phyloP scores from a whole-genome alignment of 2,113 vertebrate genomes.

The Tringa solitaria region DNA sequence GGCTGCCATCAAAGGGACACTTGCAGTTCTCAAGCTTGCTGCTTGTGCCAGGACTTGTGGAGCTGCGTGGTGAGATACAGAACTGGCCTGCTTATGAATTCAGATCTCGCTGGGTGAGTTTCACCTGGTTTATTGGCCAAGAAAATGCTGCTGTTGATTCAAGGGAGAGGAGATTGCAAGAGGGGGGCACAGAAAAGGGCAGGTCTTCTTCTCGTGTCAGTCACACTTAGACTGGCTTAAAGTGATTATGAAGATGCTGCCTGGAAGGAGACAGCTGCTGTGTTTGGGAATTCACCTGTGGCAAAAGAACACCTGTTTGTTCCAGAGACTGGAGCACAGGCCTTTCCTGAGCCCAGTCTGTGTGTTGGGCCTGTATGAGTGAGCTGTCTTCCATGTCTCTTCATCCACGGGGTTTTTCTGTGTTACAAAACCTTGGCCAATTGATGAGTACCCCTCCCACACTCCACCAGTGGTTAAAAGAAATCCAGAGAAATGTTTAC shows the following conservation, averaged over 20 bases:
- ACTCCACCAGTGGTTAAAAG: not conserved
- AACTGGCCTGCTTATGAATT: not conserved
- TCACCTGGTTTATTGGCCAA: not conserved
- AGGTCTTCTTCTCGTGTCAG: not conserved
- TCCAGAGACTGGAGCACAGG: not conserved
- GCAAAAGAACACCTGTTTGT: not conserved
- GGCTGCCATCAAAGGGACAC: not conserved
- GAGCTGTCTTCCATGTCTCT: not conserved
- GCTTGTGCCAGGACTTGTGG: not conserved
- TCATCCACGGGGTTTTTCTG: not conserved
- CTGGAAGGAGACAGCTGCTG: not conserved
- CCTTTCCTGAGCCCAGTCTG: not conserved
- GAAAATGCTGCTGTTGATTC: not conserved
- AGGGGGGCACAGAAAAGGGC: not conserved
- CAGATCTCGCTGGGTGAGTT: not conserved
- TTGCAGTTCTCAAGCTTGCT: not conserved
- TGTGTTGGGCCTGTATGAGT: not conserved
- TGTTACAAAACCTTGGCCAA: not conserved
- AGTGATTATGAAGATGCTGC: not conserved
- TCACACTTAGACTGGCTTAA: not conserved
- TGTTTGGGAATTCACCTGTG: not conserved
- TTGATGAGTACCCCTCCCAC: not conserved
- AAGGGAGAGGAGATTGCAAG: not conserved
- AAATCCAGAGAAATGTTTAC: not conserved
- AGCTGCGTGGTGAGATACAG: not conserved